phyloP scores from a whole-genome alignment of 2,888 invertebrate genomes.

The Hecatera dysodea region DNA sequence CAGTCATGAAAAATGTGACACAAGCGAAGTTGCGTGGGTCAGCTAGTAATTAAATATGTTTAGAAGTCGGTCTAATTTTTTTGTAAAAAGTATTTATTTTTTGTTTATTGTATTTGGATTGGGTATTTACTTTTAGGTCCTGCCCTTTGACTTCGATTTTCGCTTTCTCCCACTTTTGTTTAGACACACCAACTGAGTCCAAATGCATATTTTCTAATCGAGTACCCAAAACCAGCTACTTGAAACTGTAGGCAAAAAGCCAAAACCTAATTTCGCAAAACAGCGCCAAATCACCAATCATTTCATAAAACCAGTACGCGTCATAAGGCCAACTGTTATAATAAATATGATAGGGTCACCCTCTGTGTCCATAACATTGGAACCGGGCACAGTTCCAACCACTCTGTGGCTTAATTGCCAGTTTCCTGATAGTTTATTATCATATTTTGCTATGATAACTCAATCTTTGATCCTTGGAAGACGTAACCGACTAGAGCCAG shows the following conservation, averaged over 20 bases:
- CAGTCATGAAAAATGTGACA: too few relatives aligned
- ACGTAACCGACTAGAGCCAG: not conserved
- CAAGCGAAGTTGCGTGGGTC: too few relatives aligned
- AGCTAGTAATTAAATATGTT: too few relatives aligned
- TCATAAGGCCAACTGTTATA: conserved; percentile 16
- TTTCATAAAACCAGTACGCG: conserved; percentile 12
- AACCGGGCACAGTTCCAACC: conserved; percentile 45
- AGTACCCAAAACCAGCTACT: not conserved
- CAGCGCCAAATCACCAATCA: conserved; percentile 32
- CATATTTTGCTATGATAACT: conserved; percentile 26
- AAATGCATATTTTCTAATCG: not conserved
- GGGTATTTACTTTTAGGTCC: too few relatives aligned
- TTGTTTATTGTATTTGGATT: too few relatives aligned
- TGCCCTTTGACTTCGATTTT: too few relatives aligned
- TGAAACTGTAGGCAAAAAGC: conserved; percentile 5
- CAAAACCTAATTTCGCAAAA: conserved; percentile 24
- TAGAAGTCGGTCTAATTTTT: too few relatives aligned
- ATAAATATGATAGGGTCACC: conserved; percentile 15
- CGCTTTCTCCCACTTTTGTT: too few relatives aligned
- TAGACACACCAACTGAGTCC: not conserved
- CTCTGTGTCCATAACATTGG: not conserved
- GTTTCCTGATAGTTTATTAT: conserved; percentile 25
- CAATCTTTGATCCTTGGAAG: not conserved
- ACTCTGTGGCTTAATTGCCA: conserved; percentile 20
- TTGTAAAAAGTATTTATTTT: too few relatives aligned